Evolutionary conservation across 1,140 invertebrate species (phyloP).

Genomic region (Drosophila lacertosa): DNA sequence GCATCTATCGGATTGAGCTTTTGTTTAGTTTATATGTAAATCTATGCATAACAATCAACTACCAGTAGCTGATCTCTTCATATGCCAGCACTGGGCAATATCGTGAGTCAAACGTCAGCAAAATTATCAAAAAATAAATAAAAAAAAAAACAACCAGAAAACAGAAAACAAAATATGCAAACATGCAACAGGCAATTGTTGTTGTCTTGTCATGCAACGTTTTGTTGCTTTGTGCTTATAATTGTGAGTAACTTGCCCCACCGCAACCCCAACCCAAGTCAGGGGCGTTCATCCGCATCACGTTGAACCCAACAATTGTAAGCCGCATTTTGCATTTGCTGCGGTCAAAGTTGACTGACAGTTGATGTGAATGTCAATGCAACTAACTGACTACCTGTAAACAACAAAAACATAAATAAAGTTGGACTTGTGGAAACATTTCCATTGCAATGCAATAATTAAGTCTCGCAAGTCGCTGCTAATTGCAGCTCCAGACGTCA

Average conservation of each 20-base stretch:
- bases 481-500: constrained; percentile 38
- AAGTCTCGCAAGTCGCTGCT: constrained; percentile 33
- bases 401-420: not conserved
- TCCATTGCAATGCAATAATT: constrained; percentile 65
- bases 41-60: constrained; percentile 60
- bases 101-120: constrained; percentile 38
- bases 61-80: constrained; percentile 47
- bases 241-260: constrained; percentile 41
- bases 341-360: constrained; percentile 78
- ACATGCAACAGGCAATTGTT: constrained; percentile 61
- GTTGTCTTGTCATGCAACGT: constrained; percentile 66
- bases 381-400: constrained; percentile 3
- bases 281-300: constrained; percentile 65
- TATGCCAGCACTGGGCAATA: constrained; percentile 5
- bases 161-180: constrained; percentile 53
- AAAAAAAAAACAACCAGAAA: constrained; percentile 41
- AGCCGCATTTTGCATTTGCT: constrained; percentile 49
- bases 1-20: constrained; percentile 40
- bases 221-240: constrained; percentile 66
- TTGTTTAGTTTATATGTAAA: constrained; percentile 61
- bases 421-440: constrained; percentile 34
- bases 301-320: constrained; percentile 51
- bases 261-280: constrained; percentile 37
- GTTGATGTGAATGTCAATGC: constrained; percentile 58
- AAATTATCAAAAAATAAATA: constrained; percentile 39